Evolutionary conservation across 2,888 invertebrate species (phyloP).

Genomic region (Gerosis bhagava): DNA sequence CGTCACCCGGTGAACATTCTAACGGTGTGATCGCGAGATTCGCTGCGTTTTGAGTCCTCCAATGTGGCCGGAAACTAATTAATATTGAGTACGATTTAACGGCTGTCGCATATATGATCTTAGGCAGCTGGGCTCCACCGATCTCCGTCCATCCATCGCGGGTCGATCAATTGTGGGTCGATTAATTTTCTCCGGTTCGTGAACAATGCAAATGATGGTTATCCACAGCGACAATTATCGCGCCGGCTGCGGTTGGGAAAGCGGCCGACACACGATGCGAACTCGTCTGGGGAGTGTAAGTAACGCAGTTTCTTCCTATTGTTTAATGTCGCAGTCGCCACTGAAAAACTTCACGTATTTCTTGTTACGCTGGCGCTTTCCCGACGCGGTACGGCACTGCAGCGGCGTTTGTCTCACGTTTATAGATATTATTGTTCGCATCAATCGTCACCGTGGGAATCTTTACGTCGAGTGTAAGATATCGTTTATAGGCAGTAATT

Average conservation of each 20-base stretch:
- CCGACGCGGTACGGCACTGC: slow-evolving; percentile 43
- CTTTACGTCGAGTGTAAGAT: slow-evolving; percentile 22
- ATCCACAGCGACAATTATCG: slow-evolving; percentile 64
- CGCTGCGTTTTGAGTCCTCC: slow-evolving; percentile 22
- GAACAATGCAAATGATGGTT: slow-evolving; percentile 78
- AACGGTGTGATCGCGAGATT: slow-evolving; percentile 32
- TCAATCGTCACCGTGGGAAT: slow-evolving; percentile 48
- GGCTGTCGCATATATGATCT: too few species aligned
- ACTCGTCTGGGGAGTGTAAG: slow-evolving; percentile 59
- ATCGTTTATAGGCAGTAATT: slow-evolving; percentile 6
- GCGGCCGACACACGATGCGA: slow-evolving; percentile 58
- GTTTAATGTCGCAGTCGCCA: slow-evolving; percentile 51
- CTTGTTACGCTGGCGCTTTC: slow-evolving; percentile 58
- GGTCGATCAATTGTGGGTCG: slow-evolving; percentile 56
- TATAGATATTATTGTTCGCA: slow-evolving; percentile 32
- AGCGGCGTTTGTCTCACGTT: slow-evolving; percentile 28
- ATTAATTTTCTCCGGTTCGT: slow-evolving; percentile 73
- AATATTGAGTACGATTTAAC: slow-evolving; percentile 25
- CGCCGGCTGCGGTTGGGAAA: slow-evolving; percentile 62
- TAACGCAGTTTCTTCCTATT: slow-evolving; percentile 74
- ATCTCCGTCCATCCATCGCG: slow-evolving; percentile 38
- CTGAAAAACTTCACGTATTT: slow-evolving; percentile 52
- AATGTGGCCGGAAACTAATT: slow-evolving; percentile 22
- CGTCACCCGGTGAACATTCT: slow-evolving; percentile 31
- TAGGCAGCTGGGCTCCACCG: too few species aligned